Percentiles rank a stretch among this genome's conserved stretches.
Evolutionary conservation across 2,888 invertebrate genomes (phyloP).

Genomic region (Caenorhabditis wallacei): DNA sequence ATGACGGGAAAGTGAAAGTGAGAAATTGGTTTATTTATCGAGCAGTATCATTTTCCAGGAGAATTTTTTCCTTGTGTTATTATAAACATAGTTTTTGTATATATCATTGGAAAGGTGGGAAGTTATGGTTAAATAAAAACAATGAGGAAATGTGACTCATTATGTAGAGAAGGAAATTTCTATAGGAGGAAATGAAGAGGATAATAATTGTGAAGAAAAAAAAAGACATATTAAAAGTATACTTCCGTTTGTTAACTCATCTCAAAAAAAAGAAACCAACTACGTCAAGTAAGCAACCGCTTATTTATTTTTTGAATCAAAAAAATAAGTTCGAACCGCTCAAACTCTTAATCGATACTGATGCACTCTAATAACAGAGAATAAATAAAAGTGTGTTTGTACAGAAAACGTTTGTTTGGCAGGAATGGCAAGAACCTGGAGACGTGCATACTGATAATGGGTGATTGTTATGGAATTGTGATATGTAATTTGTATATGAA

Average conservation of each 20-base stretch:
- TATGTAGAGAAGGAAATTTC: no score
- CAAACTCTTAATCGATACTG: conserved; percentile 26
- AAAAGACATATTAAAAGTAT: conserved; percentile 16
- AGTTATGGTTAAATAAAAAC: background rate
- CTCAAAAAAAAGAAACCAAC: background rate
- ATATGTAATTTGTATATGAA: conserved; percentile 56
- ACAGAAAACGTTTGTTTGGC: conserved; percentile 29
- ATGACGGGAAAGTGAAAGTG: conserved; percentile 21
- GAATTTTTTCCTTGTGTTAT: background rate
- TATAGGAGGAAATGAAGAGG: no score
- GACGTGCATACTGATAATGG: conserved; percentile 33
- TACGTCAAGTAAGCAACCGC: background rate
- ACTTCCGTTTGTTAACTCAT: conserved; percentile 15
- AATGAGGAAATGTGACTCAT: conserved; percentile 39
- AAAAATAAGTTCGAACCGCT: conserved; percentile 37
- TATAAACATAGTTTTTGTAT: background rate
- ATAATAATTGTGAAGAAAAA: background rate
- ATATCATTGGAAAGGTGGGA: background rate
- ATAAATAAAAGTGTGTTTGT: conserved; percentile 35
- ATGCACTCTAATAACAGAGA: conserved; percentile 32
- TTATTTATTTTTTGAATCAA: conserved; percentile 47
- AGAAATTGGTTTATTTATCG: conserved; percentile 33
- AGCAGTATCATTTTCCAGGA: conserved; percentile 23
- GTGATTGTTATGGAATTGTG: conserved; percentile 27
- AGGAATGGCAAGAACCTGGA: conserved; percentile 14